phyloP scores from a whole-genome alignment of 2,113 vertebrate genomes.

The zebrafish (Danio rerio) region DNA sequence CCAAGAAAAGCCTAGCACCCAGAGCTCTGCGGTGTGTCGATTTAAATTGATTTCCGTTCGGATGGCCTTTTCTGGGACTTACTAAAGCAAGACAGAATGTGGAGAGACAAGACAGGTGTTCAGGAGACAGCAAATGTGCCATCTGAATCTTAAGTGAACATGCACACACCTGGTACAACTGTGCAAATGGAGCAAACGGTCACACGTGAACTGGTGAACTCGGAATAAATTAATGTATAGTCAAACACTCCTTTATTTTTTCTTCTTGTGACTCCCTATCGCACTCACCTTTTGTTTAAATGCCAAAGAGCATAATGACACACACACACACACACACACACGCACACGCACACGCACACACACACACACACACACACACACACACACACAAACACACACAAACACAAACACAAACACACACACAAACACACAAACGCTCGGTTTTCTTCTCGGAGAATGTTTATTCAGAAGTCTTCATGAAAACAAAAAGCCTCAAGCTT shows the following conservation, averaged over 20 bases:
- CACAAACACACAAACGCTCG: neutral
- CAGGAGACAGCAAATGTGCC: constrained; percentile 19
- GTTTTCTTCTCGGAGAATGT: neutral
- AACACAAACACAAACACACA: neutral
- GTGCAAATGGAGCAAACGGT: neutral
- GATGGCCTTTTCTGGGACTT: constrained; percentile 19
- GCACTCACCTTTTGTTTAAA: neutral
- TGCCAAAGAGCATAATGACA: constrained; percentile 16
- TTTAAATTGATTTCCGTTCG: constrained; percentile 27
- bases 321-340: neutral
- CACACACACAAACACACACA: too few relatives aligned
- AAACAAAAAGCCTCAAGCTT: constrained; percentile 32
- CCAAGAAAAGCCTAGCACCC: constrained; percentile 50
- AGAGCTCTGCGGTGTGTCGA: constrained; percentile 14
- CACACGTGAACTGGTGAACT: neutral
- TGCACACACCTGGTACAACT: neutral
- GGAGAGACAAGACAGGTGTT: constrained; percentile 19
- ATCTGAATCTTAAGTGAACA: constrained; percentile 7
- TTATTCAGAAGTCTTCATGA: constrained; percentile 24
- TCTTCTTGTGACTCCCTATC: neutral
- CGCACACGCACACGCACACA: neutral
- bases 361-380: neutral
- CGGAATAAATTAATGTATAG: neutral
- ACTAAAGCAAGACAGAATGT: constrained; percentile 3
- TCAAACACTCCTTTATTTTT: constrained; percentile 1